Base-by-base conservation (phyloP, 2,888 invertebrate genomes). In the Sesia apiformis region DNA sequence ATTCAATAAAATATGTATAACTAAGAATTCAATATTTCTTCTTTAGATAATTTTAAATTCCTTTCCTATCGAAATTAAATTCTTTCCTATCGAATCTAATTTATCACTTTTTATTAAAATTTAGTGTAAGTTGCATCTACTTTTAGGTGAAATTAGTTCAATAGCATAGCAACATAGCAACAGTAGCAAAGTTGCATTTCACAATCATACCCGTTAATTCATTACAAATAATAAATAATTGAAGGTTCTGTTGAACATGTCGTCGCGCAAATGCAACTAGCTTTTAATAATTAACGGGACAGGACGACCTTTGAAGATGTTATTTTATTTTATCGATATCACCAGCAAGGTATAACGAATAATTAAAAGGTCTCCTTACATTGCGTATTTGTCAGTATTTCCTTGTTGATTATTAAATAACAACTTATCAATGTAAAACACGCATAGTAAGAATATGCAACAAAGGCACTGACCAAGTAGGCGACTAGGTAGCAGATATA, bases 231-330 rank as follows among this genome's bases (percentile, higher is more conserved):
- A 23, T 23, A 23, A 23, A 23, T 23, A 23, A 23, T 23, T 23
- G 23, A 23, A 23, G 23, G 23, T 23, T 23, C 23, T 23, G 23
- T 23, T 23, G 23, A 23, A 23, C 23, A 23, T 23, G 60, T 40
- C 51, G 63, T 64, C 62, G 64, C 61, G 66, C 75, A 73, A 74
- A 46, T 8, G 66, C 71, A 64, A 67, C 72, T 60, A 67, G 59
- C 64, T 70, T 62, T 67, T 66, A 70, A 72, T 74, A 73, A 76
- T 74, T 70, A 72, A 68, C 65, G 63, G 63, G 59, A 62, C 62
- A 53, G 63, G 60, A 63, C 62, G 57, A 46, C 46, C 46, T 46
- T 46, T 46, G 46, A n/a, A 46, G 46, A 46, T 46, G 46, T 46
- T 46, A 46, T 46, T 46, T 46, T 46, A 46, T 23, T 46, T 46